phyloP scores from a whole-genome alignment of 2,888 invertebrate species.

The Nysson spinosus region DNA sequence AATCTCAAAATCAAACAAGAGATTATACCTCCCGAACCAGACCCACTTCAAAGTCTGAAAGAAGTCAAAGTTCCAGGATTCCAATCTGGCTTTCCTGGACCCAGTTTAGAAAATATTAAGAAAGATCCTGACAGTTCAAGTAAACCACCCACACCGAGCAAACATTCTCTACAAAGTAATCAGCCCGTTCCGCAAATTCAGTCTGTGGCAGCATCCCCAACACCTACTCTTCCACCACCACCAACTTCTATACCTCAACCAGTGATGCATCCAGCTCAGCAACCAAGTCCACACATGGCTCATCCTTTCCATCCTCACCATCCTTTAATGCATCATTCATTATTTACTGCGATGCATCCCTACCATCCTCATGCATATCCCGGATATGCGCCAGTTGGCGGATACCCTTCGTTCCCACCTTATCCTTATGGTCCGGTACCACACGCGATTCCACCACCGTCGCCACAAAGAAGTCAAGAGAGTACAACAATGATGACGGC shows the following conservation, averaged over 20 bases:
- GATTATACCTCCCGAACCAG: constrained; percentile 80
- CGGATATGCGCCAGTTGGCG: constrained; percentile 75
- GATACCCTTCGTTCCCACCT: constrained; percentile 77
- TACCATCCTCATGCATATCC: constrained; percentile 81
- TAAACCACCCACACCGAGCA: constrained; percentile 73
- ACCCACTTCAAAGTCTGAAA: constrained; percentile 87
- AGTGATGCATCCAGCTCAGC: constrained; percentile 87
- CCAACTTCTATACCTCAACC: constrained; percentile 84
- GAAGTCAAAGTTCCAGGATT: constrained; percentile 89
- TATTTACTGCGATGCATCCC: constrained; percentile 85
- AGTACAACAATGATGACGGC: constrained; percentile 84
- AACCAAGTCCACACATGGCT: constrained; percentile 83
- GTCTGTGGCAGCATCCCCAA: constrained; percentile 72
- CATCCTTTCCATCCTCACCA: constrained; percentile 88
- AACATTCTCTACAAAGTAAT: constrained; percentile 66
- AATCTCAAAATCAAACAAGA: constrained; percentile 87
- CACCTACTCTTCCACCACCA: constrained; percentile 79
- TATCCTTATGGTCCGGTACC: constrained; percentile 87
- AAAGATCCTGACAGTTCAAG: constrained; percentile 83
- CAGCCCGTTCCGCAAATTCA: constrained; percentile 69
- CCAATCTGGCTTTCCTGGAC: constrained; percentile 82
- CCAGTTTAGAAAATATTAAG: constrained; percentile 85
- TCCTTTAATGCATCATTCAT: constrained; percentile 83
- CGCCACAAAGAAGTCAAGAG: constrained; percentile 79
- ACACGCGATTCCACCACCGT: constrained; percentile 85